Conservation (phyloP, 2,797 vertebrate genomes). For the Sebastes nivosus region DNA sequence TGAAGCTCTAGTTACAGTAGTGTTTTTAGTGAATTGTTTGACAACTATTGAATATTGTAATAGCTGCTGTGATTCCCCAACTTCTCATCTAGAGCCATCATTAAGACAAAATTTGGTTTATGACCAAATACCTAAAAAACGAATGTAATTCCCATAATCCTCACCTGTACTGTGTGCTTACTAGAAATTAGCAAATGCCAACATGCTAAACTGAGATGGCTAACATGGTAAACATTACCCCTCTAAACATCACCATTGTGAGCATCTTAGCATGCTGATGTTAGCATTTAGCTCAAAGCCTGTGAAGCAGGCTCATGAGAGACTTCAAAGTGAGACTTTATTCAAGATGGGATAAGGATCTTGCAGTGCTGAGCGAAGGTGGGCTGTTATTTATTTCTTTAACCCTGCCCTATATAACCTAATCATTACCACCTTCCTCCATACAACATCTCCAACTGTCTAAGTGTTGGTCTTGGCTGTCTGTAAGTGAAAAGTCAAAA, state of each 20-base stretch:
- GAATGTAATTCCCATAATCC: not conserved
- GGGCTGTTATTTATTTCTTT: not conserved
- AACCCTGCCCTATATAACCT: not conserved
- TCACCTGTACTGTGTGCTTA: not conserved
- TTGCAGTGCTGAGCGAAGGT: not conserved
- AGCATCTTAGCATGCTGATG: not conserved
- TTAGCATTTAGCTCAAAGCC: not conserved
- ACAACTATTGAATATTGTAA: not conserved
- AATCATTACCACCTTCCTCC: not conserved
- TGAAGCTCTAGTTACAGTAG: too few relatives aligned
- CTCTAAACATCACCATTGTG: not conserved
- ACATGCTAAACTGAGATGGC: not conserved
- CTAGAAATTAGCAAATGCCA: not conserved
- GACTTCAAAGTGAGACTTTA: not conserved
- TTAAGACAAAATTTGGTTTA: not conserved
- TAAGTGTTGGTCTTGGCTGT: conserved; percentile 22
- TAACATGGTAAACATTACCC: not conserved
- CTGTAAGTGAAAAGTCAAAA: conserved; percentile 22
- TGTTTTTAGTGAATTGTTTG: not conserved
- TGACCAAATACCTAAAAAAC: not conserved
- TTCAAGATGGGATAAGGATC: not conserved
- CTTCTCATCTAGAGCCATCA: not conserved
- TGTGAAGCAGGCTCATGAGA: too few relatives aligned
- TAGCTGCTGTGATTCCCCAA: not conserved
- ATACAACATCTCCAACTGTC: conserved; percentile 2